phyloP scores from a whole-genome alignment of 2,113 vertebrate species.

The Azemiops feae region DNA sequence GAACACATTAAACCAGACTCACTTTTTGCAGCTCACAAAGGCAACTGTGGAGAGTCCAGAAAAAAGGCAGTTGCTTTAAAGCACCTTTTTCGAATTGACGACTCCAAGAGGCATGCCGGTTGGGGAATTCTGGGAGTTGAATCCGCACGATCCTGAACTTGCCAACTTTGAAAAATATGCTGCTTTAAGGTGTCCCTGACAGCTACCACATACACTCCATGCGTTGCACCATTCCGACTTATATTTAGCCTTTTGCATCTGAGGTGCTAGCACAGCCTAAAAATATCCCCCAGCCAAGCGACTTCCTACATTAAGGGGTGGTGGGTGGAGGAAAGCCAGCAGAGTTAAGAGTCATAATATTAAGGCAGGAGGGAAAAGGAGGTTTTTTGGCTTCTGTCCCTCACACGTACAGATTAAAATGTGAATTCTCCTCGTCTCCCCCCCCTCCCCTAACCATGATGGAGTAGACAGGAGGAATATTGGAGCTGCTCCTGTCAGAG shows the following conservation, averaged over 20 bases:
- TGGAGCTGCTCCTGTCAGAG: neutral
- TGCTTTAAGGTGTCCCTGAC: neutral
- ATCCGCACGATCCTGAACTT: neutral
- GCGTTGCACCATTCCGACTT: neutral
- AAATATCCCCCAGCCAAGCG: neutral
- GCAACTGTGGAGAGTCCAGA: neutral
- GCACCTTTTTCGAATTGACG: neutral
- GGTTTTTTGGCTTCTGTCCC: neutral
- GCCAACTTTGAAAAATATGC: neutral
- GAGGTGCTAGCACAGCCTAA: neutral
- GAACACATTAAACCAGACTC: neutral
- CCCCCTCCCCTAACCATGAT: neutral
- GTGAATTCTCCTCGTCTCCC: neutral
- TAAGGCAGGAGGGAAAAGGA: neutral
- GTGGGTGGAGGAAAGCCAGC: neutral
- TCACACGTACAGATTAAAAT: neutral
- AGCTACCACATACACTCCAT: neutral
- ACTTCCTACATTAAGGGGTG: neutral
- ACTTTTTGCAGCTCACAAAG: neutral
- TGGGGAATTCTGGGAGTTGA: neutral
- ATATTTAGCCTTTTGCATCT: neutral
- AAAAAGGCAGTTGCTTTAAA: neutral
- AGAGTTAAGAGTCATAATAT: neutral
- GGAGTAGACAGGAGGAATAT: neutral
- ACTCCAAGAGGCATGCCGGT: neutral